These are phyloP conservation scores for Osmoderma eremita DNA, from an alignment of 2,888 invertebrate genomes.

Conservation along the genomic window DNA sequence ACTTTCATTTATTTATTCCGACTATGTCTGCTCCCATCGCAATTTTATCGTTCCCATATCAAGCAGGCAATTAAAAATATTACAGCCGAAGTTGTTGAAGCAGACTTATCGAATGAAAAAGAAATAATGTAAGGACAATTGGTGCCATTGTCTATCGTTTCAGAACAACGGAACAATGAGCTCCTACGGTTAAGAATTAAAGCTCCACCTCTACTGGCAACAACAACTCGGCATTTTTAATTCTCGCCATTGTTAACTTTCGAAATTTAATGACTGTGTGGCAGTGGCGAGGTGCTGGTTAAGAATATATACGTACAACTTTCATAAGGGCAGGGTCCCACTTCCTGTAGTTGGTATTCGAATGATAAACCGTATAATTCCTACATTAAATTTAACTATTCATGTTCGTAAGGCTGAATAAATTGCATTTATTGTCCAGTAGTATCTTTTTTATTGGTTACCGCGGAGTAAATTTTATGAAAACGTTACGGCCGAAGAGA, in stretches of 20 bases:
- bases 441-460: slow-evolving; percentile 7
- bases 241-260: slow-evolving; percentile 17
- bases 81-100: no score
- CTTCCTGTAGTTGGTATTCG: slow-evolving; percentile 7
- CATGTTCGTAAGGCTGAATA: slow-evolving; percentile 36
- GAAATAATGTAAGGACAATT: slow-evolving; percentile 8
- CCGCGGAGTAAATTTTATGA: slow-evolving; percentile 20
- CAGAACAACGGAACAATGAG: slow-evolving; percentile 17
- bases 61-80: not conserved
- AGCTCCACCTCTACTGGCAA: not conserved
- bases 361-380: slow-evolving; percentile 40
- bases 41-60: not conserved
- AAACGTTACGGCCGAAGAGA: not conserved
- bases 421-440: slow-evolving; percentile 40
- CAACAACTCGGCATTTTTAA: slow-evolving; percentile 19
- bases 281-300: not conserved
- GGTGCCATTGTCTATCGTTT: not conserved
- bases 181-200: slow-evolving; percentile 11
- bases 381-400: slow-evolving; percentile 41
- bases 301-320: not conserved
- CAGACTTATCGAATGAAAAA: no score
- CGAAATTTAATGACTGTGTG: slow-evolving; percentile 2
- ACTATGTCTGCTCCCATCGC: not conserved
- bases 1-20: slow-evolving; percentile 19
- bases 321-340: slow-evolving; percentile 1